Base-by-base conservation (phyloP, 1,140 invertebrate species). In the Drosophila willistoni region DNA sequence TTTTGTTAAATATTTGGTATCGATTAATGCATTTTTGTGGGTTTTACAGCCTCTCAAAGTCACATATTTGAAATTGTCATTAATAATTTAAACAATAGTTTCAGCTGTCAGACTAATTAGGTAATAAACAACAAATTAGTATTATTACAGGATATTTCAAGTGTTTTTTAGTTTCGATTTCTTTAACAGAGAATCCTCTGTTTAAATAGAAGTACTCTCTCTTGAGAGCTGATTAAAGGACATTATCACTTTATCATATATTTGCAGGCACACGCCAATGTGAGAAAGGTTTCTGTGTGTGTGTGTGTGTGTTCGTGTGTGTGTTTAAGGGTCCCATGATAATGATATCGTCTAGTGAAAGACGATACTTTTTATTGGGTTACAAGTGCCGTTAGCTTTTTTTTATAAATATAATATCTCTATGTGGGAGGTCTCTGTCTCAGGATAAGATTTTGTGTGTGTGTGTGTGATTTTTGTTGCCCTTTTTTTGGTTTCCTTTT, bases 261-360 rank as follows among this genome's bases (percentile, higher is more conserved):
- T 5, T 29, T 6, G 41, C 62, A 68, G 84, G 83, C 83, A 86
- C 83, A 87, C 84, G 83, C 83, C 83, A 86, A 86, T 87, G 79
- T 71, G 75, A 79, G 83, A 56, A 86, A 83, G 83, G 82, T 87
- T 87, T 79, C 76, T 79, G 83, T 36, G 36, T 36, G 19, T 12
- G 10, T 39, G 36, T 39, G 36, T 39, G 12, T n/a, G 36, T 39
- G 36, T 12, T 1, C 10, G 34, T 36, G 34, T 36, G 34, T 10
- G 33, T 17, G 29, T 34, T 39, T 44, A 25, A 25, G 39, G 17
- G 33, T 19, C 14, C 10, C 34, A 39, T 19, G 44, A 7, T 51
- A 51, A 51, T 51, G 44, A 51, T 51, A 36, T 60, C 12, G 57
- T 60, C 36, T 60, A 36, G 17, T 12, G 73, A 73, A 70, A 81